Conservation (phyloP, 1,140 invertebrate species). For the Sipha flava region DNA sequence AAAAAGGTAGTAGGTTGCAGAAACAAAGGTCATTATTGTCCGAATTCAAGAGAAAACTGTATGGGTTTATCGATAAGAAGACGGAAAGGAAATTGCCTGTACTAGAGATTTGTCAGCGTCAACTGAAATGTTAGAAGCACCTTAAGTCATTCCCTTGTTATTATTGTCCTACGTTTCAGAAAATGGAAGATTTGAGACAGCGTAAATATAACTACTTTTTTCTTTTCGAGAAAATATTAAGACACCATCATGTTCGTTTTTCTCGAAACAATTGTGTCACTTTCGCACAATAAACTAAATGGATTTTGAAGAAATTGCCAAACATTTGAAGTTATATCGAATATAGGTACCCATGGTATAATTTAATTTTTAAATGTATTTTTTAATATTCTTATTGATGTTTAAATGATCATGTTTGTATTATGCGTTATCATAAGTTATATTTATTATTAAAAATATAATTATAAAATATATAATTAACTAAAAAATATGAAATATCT, state of each 20-base stretch:
- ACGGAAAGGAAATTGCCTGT: background rate
- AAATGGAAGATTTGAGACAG: background rate
- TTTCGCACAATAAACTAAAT: background rate
- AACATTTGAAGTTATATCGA: background rate
- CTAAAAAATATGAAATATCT: too few species aligned
- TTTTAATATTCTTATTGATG: too few species aligned
- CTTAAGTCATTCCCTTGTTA: background rate
- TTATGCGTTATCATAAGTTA: too few species aligned
- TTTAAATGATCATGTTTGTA: too few species aligned
- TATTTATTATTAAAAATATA: too few species aligned
- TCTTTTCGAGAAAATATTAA: background rate
- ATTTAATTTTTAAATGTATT: too few species aligned
- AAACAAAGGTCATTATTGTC: constrained; percentile 1
- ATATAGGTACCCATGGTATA: too few species aligned
- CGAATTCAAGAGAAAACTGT: background rate
- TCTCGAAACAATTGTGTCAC: background rate
- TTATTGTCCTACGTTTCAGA: background rate
- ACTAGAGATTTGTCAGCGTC: constrained; percentile 11
- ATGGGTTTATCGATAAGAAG: background rate
- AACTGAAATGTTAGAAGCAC: background rate
- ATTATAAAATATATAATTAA: too few species aligned
- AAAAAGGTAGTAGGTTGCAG: background rate
- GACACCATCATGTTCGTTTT: background rate
- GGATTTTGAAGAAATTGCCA: background rate
- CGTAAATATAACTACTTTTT: background rate